Evolutionary conservation across 2,888 invertebrate genomes (phyloP).

Genomic region (Apocheima hispidaria): DNA sequence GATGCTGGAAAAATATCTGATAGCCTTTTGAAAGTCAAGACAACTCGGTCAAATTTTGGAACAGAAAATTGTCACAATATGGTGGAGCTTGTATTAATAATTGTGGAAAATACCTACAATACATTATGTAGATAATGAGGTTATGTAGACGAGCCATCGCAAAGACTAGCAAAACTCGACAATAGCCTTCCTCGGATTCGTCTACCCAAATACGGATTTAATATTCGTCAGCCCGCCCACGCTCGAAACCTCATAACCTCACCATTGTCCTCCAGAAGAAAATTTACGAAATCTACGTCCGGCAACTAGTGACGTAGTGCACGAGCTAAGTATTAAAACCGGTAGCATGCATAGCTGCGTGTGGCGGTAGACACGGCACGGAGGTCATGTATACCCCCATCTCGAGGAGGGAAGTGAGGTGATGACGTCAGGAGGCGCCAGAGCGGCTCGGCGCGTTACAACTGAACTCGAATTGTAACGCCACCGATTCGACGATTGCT

Average conservation of each 20-base stretch:
- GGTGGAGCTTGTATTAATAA: not conserved
- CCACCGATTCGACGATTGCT: conserved; percentile 67
- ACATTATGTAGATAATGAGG: not conserved
- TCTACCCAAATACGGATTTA: conserved; percentile 63
- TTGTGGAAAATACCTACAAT: not conserved
- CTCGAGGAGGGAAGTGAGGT: conserved; percentile 53
- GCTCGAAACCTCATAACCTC: conserved; percentile 59
- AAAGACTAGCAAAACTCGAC: conserved; percentile 69
- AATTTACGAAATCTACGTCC: conserved; percentile 21
- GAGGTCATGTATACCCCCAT: conserved; percentile 57
- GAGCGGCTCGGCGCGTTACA: conserved; percentile 69
- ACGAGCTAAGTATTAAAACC: conserved; percentile 41
- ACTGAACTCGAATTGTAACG: conserved; percentile 66
- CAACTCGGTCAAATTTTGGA: conserved; percentile 2
- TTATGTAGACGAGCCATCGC: conserved; percentile 79
- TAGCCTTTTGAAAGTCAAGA: conserved; percentile 12
- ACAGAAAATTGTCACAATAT: not conserved
- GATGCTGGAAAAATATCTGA: conserved; percentile 20
- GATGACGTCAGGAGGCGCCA: conserved; percentile 76
- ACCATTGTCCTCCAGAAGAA: conserved; percentile 35
- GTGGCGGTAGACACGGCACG: conserved; percentile 57
- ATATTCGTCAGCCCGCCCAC: conserved; percentile 71
- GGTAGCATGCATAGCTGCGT: conserved; percentile 38
- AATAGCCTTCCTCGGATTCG: conserved; percentile 73
- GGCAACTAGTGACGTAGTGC: conserved; percentile 26